A percentile compares a stretch with the other conserved stretches of the same genome.
These are phyloP conservation scores for Lepidurus couesii DNA, from an alignment of 1,140 invertebrate genomes.

Conservation along the genomic window DNA sequence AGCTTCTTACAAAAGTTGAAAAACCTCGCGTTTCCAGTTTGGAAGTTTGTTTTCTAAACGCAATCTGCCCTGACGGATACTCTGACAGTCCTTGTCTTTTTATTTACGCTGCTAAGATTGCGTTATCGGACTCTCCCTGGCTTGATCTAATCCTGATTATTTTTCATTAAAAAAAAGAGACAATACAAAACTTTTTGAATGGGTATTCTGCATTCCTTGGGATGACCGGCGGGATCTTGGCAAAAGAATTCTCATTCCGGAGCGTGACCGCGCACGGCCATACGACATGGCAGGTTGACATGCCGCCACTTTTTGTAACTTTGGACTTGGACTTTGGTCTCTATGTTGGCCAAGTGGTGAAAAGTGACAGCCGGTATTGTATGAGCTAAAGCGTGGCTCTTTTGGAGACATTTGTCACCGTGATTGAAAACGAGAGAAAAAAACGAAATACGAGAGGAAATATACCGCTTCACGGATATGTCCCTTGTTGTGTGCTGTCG, in stretches of 20 bases:
- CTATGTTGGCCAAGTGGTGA: slow-evolving; percentile 14
- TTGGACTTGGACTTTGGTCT: neutral
- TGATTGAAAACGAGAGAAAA: neutral
- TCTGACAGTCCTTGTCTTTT: neutral
- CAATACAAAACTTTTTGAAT: neutral
- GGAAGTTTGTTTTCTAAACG: neutral
- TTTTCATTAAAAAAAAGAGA: neutral
- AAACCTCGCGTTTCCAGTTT: neutral
- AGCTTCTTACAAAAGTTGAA: neutral
- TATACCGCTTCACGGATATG: neutral
- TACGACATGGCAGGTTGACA: slow-evolving; percentile 14
- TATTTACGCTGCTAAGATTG: slow-evolving; percentile 1
- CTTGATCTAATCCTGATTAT: slow-evolving; percentile 4
- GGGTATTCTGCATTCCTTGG: neutral
- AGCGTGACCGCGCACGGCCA: slow-evolving; percentile 1
- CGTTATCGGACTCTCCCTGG: neutral
- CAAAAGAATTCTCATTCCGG: slow-evolving; percentile 7
- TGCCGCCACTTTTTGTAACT: slow-evolving; percentile 6
- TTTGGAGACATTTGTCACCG: slow-evolving; percentile 2
- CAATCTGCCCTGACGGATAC: neutral
- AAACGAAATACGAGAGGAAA: neutral
- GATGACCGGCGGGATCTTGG: slow-evolving; percentile 6
- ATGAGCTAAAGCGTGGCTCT: neutral
- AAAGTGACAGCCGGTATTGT: slow-evolving; percentile 18
- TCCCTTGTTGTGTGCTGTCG: slow-evolving; percentile 5